Conservation (phyloP, 1,140 invertebrate genomes). For the Lanistes nyassanus region DNA sequence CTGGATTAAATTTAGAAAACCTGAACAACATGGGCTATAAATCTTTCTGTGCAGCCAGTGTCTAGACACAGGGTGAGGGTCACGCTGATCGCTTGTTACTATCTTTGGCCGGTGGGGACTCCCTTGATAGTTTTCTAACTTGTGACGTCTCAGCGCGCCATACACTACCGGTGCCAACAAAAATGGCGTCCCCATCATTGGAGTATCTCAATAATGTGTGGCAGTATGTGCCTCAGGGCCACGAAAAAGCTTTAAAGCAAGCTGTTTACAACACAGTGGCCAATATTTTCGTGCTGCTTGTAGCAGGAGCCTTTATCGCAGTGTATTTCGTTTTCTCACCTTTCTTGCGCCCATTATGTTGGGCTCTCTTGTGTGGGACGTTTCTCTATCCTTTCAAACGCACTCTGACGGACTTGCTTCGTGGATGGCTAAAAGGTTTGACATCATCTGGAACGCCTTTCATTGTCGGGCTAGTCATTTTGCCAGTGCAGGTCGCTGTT, state of each 20-base stretch:
- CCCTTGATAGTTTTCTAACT: not conserved
- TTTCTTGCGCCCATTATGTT: conserved; percentile 91
- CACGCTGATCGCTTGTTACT: not conserved
- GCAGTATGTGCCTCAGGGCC: conserved; percentile 67
- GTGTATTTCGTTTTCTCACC: conserved; percentile 88
- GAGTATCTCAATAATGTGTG: conserved; percentile 41
- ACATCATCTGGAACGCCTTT: conserved; percentile 69
- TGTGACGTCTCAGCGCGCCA: conserved; percentile 6
- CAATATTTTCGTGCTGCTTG: conserved; percentile 61
- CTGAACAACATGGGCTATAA: no score
- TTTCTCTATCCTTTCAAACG: conserved; percentile 90
- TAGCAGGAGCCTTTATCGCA: conserved; percentile 67
- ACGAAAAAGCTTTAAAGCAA: conserved; percentile 77
- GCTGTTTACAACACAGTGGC: conserved; percentile 66
- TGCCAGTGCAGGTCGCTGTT: conserved; percentile 78
- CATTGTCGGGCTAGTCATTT: conserved; percentile 75
- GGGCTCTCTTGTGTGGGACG: conserved; percentile 92
- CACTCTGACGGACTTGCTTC: conserved; percentile 75
- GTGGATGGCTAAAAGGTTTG: conserved; percentile 75
- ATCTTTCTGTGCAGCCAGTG: no score
- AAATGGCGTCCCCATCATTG: conserved; percentile 46
- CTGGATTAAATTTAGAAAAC: not conserved
- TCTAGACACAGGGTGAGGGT: not conserved
- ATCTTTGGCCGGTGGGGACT: not conserved
- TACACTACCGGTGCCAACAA: conserved; percentile 24